Evolutionary conservation across 2,888 invertebrate species (phyloP).

Genomic region (Isotomurus palustris): DNA sequence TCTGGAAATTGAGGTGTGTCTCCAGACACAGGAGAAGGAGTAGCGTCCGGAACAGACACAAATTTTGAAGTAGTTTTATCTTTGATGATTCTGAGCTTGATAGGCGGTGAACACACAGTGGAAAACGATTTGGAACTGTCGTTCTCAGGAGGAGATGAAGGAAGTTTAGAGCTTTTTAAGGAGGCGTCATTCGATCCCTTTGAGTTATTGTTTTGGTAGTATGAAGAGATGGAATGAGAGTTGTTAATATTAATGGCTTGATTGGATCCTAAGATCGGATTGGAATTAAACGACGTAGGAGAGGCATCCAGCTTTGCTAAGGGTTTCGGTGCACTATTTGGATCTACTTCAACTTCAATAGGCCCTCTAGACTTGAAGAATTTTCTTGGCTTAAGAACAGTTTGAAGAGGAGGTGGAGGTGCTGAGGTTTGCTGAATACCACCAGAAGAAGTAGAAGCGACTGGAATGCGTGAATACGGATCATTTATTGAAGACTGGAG

Average conservation of each 20-base stretch:
- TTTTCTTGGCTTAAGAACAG: slow-evolving; percentile 65
- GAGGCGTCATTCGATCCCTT: slow-evolving; percentile 15
- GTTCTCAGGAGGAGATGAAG: neutral
- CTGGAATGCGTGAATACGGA: slow-evolving; percentile 49
- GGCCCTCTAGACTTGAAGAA: slow-evolving; percentile 68
- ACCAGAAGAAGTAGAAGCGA: neutral
- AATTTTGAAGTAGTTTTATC: slow-evolving; percentile 53
- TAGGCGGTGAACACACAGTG: slow-evolving; percentile 59
- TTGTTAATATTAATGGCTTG: slow-evolving; percentile 5
- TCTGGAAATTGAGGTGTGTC: neutral
- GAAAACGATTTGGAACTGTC: slow-evolving; percentile 2
- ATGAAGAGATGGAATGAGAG: neutral
- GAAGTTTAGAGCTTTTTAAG: slow-evolving; percentile 25
- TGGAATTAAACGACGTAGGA: slow-evolving; percentile 27
- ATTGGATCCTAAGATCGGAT: slow-evolving; percentile 4
- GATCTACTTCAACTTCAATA: slow-evolving; percentile 32
- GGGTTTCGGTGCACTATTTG: slow-evolving; percentile 15
- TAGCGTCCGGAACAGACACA: slow-evolving; percentile 45
- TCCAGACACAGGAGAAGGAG: slow-evolving; percentile 22
- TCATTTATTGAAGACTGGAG: too few relatives aligned
- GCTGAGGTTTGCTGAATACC: too few relatives aligned
- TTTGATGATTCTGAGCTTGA: slow-evolving; percentile 81
- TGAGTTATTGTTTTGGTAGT: slow-evolving; percentile 16
- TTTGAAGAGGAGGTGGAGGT: too few relatives aligned
- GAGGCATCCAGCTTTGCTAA: slow-evolving; percentile 15